Evolutionary conservation across 2,797 vertebrate genomes (phyloP), one percentile per base, ranked within the genome.

Genomic region (Epinephelus awoara): DNA sequence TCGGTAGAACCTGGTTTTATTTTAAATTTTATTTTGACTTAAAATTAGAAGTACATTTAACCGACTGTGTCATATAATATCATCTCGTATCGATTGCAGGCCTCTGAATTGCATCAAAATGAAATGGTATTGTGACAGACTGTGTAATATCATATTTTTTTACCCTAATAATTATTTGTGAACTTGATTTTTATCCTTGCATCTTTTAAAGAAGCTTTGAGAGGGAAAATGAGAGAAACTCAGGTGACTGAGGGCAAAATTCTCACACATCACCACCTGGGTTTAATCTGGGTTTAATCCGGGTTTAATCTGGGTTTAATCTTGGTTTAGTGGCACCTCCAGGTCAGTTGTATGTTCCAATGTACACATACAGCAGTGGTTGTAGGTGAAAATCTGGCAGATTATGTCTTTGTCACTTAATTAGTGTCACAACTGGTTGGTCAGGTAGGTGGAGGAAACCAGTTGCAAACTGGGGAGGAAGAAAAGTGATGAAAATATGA

Each of bases 251-350:
- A 65, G 54, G 49, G 44, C 57, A 69, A 64, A 52, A 58, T 67
- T 76, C n/a, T 79, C 46, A 72, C 47, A 75, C 44, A 62, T 78
- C 34, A 29, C 51, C 51, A 27, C 3, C 18, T 2, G 6, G 29
- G 64, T 56, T 73, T 23, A 61, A 25, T 62, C 40, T 1, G 18
- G 17, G 58, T 52, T 75, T 69, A 82, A 72, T 83, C 68, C 23
- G 10, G 40, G 66, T 81, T 81, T 77, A 81, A 56, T 76, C 50
- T 49, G 46, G 62, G 58, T 63, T 85, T 66, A 79, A 56, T 76
- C 50, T 49, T 40, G 62, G 58, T 63, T 85, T 66, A 79, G 47
- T 56, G 44, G 27, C 50, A 56, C 34, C 49, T 65, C 50, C 57
- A 23, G 2, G 58, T 63, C 55, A 42, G 44, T 52, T 77, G 55